These are phyloP conservation scores for Characodon lateralis DNA, from an alignment of 2,797 vertebrate genomes.

Conservation along the genomic window DNA sequence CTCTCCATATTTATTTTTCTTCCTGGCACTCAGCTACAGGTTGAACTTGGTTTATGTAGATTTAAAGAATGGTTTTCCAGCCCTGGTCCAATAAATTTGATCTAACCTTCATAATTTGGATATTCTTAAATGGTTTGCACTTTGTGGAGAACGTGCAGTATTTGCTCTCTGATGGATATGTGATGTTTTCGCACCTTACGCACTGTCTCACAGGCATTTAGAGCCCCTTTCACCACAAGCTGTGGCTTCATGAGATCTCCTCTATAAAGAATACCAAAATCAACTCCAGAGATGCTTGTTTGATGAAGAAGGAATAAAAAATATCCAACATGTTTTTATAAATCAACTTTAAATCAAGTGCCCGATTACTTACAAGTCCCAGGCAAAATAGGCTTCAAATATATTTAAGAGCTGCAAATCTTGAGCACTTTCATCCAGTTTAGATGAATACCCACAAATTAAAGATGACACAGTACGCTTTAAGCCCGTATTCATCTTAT, in stretches of 20 bases:
- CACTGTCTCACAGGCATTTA: background rate
- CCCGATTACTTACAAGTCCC: background rate
- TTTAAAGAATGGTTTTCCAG: background rate
- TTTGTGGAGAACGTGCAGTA: background rate
- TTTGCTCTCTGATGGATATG: constrained; percentile 5
- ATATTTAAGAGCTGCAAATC: background rate
- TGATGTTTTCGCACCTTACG: background rate
- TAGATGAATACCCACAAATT: background rate
- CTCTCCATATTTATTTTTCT: background rate
- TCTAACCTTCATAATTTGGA: background rate
- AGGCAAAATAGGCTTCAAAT: background rate
- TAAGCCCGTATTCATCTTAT: background rate
- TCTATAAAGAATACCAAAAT: background rate
- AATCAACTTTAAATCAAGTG: background rate
- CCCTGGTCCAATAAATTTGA: background rate
- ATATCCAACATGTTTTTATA: background rate
- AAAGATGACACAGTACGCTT: background rate
- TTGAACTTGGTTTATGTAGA: background rate
- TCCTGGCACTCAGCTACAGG: background rate
- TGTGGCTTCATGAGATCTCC: background rate
- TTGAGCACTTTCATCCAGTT: background rate
- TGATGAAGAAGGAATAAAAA: background rate
- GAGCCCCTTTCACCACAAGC: background rate
- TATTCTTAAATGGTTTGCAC: background rate
- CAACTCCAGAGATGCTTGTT: background rate